Evolutionary conservation across 2,888 invertebrate species (phyloP), one percentile per base, ranked within the genome.

Genomic region (Andrena chrysosceles): DNA sequence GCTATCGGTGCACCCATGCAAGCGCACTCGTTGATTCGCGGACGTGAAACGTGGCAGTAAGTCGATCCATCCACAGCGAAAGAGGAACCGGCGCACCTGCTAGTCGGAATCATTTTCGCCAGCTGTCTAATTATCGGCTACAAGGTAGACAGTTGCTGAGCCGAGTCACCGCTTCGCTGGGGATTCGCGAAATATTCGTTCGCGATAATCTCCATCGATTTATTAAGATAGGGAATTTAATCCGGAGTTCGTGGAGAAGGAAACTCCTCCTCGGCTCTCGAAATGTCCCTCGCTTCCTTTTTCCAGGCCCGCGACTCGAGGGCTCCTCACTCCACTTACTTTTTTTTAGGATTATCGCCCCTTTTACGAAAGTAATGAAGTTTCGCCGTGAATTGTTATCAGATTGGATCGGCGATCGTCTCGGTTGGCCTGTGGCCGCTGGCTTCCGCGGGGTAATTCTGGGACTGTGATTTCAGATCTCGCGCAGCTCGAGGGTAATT

Each of bases 81-180:
- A 54, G 33, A 13, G 35, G 20, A 35, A 20, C 52, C 20, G 52
- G 8, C n/a, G 20, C 70, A 56, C 26, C 35, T 64, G 76, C 8
- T 2, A 1, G 26, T 0, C 5, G 52, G 20, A 29, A 13, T 48
- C 16, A 23, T 56, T 71, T 56, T 35, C 42, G 13, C 20, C 67
- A 67, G 48, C 66, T 63, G 75, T 59, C 23, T 71, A 85, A 83
- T 79, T 67, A 59, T 72, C 60, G 42, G n/a, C 84, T 54, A 33
- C 48, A 42, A 67, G 42, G 67, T 3, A 31, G 33, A 23, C 13
- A 3, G 20, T 42, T 13, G 42, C 13, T 13, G 42, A 52, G 20
- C 20, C 20, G 52, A 20, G 16, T 2, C 52, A 2, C 20, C n/a
- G 42, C 42, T 42, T 42, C 42, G 42, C 42, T 0, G 42, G 42